Percentiles rank a stretch among this genome's conserved stretches.
Conservation (phyloP, 2,888 invertebrate species). For the Poecilobothrus nobilitatus region DNA sequence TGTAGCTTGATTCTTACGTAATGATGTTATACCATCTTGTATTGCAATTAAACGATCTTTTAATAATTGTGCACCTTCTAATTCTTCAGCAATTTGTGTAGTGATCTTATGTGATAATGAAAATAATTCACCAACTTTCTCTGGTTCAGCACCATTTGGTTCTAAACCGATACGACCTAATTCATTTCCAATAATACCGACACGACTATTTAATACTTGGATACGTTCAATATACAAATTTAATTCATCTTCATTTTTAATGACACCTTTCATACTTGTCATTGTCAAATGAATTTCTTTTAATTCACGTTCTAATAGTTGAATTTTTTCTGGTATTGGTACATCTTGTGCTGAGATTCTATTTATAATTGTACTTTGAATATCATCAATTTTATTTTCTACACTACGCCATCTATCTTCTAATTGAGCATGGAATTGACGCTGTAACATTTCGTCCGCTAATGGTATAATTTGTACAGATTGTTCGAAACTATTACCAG, state of each 20-base stretch:
- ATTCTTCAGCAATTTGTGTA: conserved; percentile 64
- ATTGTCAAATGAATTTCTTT: conserved; percentile 62
- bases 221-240: conserved; percentile 71
- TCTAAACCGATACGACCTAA: conserved; percentile 66
- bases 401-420: conserved; percentile 68
- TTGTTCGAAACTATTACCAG: conserved; percentile 64
- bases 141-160: conserved; percentile 56
- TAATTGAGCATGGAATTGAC: conserved; percentile 68
- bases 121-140: conserved; percentile 63
- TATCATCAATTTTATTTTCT: conserved; percentile 54
- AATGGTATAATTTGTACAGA: conserved; percentile 69
- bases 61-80: conserved; percentile 65
- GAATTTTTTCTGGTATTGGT: conserved; percentile 64
- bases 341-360: conserved; percentile 65
- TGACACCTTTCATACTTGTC: conserved; percentile 64
- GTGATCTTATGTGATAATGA: conserved; percentile 63
- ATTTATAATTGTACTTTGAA: conserved; percentile 59
- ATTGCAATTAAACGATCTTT: conserved; percentile 66
- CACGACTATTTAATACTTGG: conserved; percentile 64
- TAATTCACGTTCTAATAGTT: conserved; percentile 66
- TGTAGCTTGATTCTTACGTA: conserved; percentile 59
- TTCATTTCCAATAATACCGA: conserved; percentile 73
- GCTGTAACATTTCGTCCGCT: conserved; percentile 74
- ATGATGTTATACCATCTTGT: conserved; percentile 59
- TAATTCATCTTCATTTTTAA: conserved; percentile 75